A percentile compares a stretch with the other conserved stretches of the same genome.
These are phyloP conservation scores for Petaurus breviceps DNA, from an alignment of 2,113 vertebrate species.

Conservation along the genomic window DNA sequence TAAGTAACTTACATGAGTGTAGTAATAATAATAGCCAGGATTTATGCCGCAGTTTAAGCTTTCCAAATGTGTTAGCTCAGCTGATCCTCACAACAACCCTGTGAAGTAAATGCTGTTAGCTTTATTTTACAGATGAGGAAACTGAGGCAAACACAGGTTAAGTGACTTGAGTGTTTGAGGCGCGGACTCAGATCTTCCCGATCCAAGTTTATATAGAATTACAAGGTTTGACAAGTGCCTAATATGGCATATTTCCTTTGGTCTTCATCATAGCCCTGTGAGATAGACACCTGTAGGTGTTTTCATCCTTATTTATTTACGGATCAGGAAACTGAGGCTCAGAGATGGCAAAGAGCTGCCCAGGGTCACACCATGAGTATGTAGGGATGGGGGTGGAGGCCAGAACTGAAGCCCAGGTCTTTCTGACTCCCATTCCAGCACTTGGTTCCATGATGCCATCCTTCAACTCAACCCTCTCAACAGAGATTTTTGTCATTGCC, in stretches of 20 bases:
- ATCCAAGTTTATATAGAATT: background rate
- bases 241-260: background rate
- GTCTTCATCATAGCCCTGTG: background rate
- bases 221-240: background rate
- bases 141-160: background rate
- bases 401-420: background rate
- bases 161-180: background rate
- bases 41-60: background rate
- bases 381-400: background rate
- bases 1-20: background rate
- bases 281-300: background rate
- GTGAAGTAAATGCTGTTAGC: background rate
- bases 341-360: background rate
- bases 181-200: background rate
- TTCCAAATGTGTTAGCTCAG: background rate
- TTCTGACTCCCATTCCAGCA: background rate
- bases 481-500: conserved; percentile 1
- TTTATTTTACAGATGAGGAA: background rate
- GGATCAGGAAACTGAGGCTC: background rate
- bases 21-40: background rate
- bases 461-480: background rate
- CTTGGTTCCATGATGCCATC: background rate
- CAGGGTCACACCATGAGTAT: background rate
- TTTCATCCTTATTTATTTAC: background rate
- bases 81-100: background rate